These are phyloP conservation scores for Rana temporaria DNA, from an alignment of 2,113 vertebrate genomes.

Conservation along the genomic window DNA sequence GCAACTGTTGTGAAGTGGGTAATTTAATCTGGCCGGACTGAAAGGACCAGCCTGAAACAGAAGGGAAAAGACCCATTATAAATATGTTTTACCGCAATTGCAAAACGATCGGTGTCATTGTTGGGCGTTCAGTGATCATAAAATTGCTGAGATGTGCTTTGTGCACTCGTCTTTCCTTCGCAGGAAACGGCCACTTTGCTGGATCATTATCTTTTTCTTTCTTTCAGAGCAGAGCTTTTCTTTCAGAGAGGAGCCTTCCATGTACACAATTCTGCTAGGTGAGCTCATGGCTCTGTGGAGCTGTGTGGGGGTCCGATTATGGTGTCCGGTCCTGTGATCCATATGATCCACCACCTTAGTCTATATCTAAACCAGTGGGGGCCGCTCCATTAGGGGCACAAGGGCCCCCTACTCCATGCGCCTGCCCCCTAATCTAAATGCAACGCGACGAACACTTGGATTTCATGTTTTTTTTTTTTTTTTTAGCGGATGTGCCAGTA, in stretches of 20 bases:
- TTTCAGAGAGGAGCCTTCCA: not conserved
- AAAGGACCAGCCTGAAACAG: not conserved
- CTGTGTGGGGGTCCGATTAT: too few relatives aligned
- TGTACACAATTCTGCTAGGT: too few relatives aligned
- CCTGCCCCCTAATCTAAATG: too few relatives aligned
- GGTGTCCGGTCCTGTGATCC: too few relatives aligned
- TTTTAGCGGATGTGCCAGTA: too few relatives aligned
- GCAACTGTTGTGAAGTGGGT: slow-evolving; percentile 12
- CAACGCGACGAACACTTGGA: too few relatives aligned
- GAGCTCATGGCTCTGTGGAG: too few relatives aligned
- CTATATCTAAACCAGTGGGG: too few relatives aligned
- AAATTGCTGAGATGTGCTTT: slow-evolving; percentile 11
- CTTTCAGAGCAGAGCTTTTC: not conserved
- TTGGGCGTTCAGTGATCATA: not conserved
- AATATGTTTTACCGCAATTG: slow-evolving; percentile 30
- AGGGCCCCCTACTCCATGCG: too few relatives aligned
- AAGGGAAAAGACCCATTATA: slow-evolving; percentile 30
- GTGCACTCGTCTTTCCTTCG: not conserved
- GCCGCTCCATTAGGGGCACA: too few relatives aligned
- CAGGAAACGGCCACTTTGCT: not conserved
- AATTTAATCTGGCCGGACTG: slow-evolving; percentile 3
- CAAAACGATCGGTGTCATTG: slow-evolving; percentile 8
- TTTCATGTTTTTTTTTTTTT: too few relatives aligned
- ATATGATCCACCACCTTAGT: too few relatives aligned
- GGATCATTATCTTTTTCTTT: not conserved